These are phyloP conservation scores for Luperina testacea DNA, from an alignment of 2,888 invertebrate genomes.

Conservation along the genomic window DNA sequence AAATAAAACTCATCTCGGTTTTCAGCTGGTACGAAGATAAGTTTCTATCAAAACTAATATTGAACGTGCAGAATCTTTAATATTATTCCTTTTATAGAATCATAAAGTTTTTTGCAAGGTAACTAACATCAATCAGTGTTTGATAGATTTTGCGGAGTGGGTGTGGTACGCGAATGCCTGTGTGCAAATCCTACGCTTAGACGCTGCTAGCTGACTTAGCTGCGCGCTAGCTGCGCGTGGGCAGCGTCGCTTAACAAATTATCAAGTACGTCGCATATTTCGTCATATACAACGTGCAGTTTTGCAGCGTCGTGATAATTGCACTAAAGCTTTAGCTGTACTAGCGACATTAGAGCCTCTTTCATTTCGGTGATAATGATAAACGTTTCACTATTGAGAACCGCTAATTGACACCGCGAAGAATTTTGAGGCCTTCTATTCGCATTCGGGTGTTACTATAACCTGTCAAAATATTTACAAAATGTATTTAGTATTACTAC, in stretches of 20 bases:
- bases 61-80: constrained; percentile 28
- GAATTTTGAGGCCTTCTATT: neutral
- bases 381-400: neutral
- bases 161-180: constrained; percentile 65
- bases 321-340: constrained; percentile 5
- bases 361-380: neutral
- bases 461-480: constrained; percentile 25
- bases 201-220: too few species aligned
- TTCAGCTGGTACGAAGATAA: neutral
- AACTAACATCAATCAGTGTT: constrained; percentile 54
- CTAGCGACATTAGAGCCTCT: neutral
- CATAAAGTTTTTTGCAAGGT: constrained; percentile 53
- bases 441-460: neutral
- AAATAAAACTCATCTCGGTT: neutral
- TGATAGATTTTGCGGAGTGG: constrained; percentile 55
- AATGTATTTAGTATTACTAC: neutral
- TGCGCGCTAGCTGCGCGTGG: too few species aligned
- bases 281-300: constrained; percentile 36
- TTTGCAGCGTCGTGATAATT: constrained; percentile 52
- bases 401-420: too few species aligned
- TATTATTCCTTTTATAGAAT: constrained; percentile 44
- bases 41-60: constrained; percentile 22
- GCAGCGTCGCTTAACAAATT: constrained; percentile 62
- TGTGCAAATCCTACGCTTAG: constrained; percentile 53
- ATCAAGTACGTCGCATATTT: constrained; percentile 55